Base-by-base conservation (phyloP, 92 coral and sea anemone genomes). In the Scolanthus callimorphus region DNA sequence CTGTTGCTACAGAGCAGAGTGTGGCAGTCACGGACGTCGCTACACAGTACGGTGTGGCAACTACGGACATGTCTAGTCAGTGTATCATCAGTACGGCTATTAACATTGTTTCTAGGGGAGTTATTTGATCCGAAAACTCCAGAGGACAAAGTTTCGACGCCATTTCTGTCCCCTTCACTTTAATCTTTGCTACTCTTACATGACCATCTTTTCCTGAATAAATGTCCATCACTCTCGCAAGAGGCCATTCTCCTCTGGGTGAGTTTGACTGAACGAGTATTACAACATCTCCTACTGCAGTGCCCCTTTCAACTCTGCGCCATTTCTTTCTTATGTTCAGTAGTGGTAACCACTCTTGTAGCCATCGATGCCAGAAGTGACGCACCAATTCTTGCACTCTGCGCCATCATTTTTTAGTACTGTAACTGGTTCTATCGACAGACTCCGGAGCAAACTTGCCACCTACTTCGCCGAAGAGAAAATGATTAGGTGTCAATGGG, bases 361-460 rank as follows among this genome's bases (percentile, higher is more conserved):
- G 39, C 71, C 62, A 74, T 3, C 81, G 56, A 25, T 65, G 55
- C 81, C 74, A 74, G 65, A 65, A 74, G 44, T 74, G 74, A 11
- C 68, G 22, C 1, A 69, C 67, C 64, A 74, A 31, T 20, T 51
- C 63, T 38, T 74, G 67, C 4, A 69, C 70, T 21, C 59, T 60
- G 51, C 73, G 55, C 81, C 81, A 74, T 59, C 73, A 46, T 46
- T 74, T 74, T n/a, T 26, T 51, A 25, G 25, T 26, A 23, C 25
- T 51, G 23, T 20, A 51, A 13, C 10, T 11, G n/a, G 29, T 51
- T 9, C 11, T 24, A 24, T 51, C 57, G 6, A 17, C 57, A 4
- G 57, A 51, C 8, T 51, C 57, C 2, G 58, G 27, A 8, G 58
- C 58, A 24, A 51, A 19, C 58, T 17, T 3, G 8, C 58, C 58